Evolutionary conservation across 1,140 invertebrate genomes (phyloP).

Genomic region (Elymnias hypermnestra): DNA sequence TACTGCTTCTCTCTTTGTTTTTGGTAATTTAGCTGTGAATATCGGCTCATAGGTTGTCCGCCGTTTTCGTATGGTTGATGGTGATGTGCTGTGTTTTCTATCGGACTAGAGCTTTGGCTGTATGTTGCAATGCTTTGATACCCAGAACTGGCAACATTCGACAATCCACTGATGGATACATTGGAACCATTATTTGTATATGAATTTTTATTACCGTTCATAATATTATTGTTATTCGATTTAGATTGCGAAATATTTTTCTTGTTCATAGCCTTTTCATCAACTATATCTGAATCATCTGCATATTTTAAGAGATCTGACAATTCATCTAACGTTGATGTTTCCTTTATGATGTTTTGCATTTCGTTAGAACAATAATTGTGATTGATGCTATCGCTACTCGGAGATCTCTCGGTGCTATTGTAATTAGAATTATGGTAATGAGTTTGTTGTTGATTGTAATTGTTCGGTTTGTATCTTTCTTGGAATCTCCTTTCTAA

Average conservation of each 20-base stretch:
- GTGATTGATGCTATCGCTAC: conserved; percentile 64
- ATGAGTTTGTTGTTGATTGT: conserved; percentile 48
- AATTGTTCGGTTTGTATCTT: conserved; percentile 67
- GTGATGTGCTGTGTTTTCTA: conserved; percentile 79
- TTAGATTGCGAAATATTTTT: conserved; percentile 65
- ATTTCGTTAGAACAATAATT: conserved; percentile 60
- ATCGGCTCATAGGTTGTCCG: conserved; percentile 65
- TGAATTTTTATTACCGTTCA: conserved; percentile 65
- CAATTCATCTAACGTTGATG: conserved; percentile 81
- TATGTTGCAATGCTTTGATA: conserved; percentile 94
- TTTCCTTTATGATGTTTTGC: conserved; percentile 73
- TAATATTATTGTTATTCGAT: conserved; percentile 54
- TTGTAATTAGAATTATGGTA: conserved; percentile 64
- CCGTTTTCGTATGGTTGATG: conserved; percentile 64
- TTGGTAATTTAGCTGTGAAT: conserved; percentile 69
- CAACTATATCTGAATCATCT: conserved; percentile 79
- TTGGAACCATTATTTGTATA: conserved; percentile 82
- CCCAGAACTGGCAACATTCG: conserved; percentile 90
- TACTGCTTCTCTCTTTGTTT: conserved; percentile 70
- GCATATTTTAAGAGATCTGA: conserved; percentile 83
- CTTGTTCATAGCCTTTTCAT: conserved; percentile 69
- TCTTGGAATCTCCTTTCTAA: conserved; percentile 70
- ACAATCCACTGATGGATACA: conserved; percentile 87
- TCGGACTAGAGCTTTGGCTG: conserved; percentile 93
- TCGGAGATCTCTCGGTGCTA: conserved; percentile 60